Percentiles rank a stretch among this genome's conserved stretches.
Conservation (phyloP, 2,888 invertebrate species). For the Periphyllus acericola region DNA sequence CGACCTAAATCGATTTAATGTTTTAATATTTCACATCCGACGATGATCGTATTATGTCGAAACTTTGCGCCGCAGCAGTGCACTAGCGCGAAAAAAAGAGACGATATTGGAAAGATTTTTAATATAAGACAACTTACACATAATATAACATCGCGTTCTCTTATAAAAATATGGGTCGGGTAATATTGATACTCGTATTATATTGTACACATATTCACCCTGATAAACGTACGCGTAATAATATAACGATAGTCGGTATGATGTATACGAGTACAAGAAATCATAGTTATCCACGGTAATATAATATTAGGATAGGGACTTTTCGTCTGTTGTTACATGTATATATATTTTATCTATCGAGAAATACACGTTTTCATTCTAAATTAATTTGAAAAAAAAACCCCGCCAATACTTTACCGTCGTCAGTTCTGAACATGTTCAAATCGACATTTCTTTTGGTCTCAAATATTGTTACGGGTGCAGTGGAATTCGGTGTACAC, state of each 20-base stretch:
- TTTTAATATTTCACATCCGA: not conserved
- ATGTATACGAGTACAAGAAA: not conserved
- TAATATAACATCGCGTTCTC: no score
- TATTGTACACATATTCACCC: not conserved
- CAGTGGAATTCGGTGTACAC: not conserved
- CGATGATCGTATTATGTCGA: not conserved
- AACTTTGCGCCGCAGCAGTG: not conserved
- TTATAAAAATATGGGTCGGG: no score
- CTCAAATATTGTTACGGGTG: not conserved
- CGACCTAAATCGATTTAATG: not conserved
- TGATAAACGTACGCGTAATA: not conserved
- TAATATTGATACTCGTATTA: no score
- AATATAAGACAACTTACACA: no score
- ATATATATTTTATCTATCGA: not conserved
- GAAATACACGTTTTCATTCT: not conserved
- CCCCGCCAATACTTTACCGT: not conserved
- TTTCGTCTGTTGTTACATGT: not conserved
- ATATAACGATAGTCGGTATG: not conserved
- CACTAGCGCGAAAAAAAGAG: not conserved
- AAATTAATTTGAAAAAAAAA: not conserved
- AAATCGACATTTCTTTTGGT: not conserved
- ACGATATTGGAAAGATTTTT: not conserved
- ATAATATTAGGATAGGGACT: not conserved
- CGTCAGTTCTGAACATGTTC: not conserved
- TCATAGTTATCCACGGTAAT: not conserved